Percentiles rank a stretch among this genome's conserved stretches.
Evolutionary conservation across 2,888 invertebrate species (phyloP).

Genomic region (Ptychoptera albimana): DNA sequence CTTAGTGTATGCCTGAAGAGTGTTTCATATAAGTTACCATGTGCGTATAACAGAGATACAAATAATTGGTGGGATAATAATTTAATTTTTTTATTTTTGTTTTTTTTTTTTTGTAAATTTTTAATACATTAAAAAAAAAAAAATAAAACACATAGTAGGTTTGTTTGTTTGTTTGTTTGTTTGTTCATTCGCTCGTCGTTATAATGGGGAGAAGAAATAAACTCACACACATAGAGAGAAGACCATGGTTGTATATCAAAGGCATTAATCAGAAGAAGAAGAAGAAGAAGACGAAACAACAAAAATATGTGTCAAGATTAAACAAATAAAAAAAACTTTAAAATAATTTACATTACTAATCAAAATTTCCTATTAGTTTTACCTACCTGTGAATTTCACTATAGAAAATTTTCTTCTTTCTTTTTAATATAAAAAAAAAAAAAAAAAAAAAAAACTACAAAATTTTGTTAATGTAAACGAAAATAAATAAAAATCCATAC

Average conservation of each 20-base stretch:
- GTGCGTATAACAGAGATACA: neutral
- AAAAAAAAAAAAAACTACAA: no score
- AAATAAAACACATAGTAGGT: neutral
- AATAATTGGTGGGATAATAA: constrained; percentile 2
- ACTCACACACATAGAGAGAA: neutral
- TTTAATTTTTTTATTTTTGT: no score
- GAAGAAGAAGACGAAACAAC: neutral
- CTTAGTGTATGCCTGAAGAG: neutral
- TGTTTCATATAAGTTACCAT: neutral
- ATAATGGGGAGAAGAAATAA: neutral
- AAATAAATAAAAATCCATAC: no score
- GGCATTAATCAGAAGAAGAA: neutral
- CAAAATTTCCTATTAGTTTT: no score
- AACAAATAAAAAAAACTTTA: neutral
- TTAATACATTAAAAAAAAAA: constrained; percentile 1
- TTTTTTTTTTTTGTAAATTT: no score
- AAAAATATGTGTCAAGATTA: neutral
- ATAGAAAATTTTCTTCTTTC: no score
- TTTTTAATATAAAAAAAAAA: no score
- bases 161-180: neutral
- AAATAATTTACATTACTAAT: neutral
- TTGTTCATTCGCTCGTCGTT: neutral
- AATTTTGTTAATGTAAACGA: no score
- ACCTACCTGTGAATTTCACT: no score
- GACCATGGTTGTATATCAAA: neutral